A percentile compares a stretch with the other conserved stretches of the same genome.
Evolutionary conservation across 2,113 vertebrate species (phyloP).

Genomic region (Labeo catla): DNA sequence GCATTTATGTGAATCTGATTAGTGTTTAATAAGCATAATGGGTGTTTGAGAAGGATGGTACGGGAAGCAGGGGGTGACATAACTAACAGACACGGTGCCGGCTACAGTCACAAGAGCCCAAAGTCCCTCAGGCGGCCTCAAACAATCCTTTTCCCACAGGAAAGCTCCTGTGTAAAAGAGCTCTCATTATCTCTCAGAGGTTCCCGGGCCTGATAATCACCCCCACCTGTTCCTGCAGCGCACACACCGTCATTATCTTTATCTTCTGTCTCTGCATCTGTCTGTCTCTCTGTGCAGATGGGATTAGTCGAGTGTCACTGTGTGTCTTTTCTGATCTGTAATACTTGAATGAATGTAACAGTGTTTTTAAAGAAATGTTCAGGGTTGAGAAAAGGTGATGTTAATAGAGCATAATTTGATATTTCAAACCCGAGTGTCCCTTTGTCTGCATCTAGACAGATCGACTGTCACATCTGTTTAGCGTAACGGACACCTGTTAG

Average conservation of each 20-base stretch:
- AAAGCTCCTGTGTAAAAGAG: conserved; percentile 42
- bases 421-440: not conserved
- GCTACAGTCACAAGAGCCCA: conserved; percentile 23
- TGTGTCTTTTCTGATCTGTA: not conserved
- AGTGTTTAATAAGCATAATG: conserved; percentile 11
- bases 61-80: conserved; percentile 12
- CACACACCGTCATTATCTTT: conserved; percentile 13
- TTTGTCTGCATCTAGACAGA: not conserved
- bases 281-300: not conserved
- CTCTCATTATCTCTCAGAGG: conserved; percentile 56
- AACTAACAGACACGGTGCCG: not conserved
- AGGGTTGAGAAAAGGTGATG: not conserved
- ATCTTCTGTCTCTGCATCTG: conserved; percentile 6
- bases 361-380: not conserved
- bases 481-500: conserved; percentile 44
- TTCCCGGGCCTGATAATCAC: conserved; percentile 46
- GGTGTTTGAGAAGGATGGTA: conserved; percentile 7
- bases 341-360: not conserved
- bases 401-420: not conserved
- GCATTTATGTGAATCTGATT: not conserved
- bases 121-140: conserved; percentile 29
- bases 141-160: conserved; percentile 47
- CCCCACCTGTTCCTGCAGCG: conserved; percentile 42
- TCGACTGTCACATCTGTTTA: conserved; percentile 48
- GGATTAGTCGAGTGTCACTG: not conserved